Conservation (phyloP, 2,113 vertebrate genomes). For the Lathamus discolor region DNA sequence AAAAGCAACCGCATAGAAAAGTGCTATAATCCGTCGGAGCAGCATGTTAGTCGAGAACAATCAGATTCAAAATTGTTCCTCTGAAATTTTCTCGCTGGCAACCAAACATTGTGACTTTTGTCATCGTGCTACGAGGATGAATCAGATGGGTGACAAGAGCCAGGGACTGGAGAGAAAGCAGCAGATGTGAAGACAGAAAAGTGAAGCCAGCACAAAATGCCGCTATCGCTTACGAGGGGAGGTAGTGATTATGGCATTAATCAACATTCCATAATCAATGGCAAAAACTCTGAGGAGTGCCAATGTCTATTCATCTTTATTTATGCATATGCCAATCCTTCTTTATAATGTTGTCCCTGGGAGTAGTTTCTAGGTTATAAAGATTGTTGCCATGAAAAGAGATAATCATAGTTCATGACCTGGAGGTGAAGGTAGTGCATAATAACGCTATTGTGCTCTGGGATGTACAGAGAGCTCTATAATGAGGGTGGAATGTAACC, state of each 20-base stretch:
- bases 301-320: constrained; percentile 63
- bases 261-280: constrained; percentile 62
- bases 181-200: constrained; percentile 62
- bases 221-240: constrained; percentile 18
- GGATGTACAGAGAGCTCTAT: constrained; percentile 42
- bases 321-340: constrained; percentile 51
- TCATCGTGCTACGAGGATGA: constrained; percentile 58
- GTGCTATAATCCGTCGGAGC: constrained; percentile 66
- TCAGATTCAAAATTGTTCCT: constrained; percentile 71
- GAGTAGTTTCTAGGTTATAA: constrained; percentile 64
- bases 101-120: constrained; percentile 71
- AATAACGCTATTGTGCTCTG: constrained; percentile 41
- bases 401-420: constrained; percentile 58
- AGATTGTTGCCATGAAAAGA: constrained; percentile 56
- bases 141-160: constrained; percentile 68
- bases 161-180: constrained; percentile 63
- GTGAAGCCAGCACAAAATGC: constrained; percentile 57
- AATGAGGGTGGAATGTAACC: constrained; percentile 56
- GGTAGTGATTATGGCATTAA: constrained; percentile 61
- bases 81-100: constrained; percentile 68
- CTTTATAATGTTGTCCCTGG: constrained; percentile 53
- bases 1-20: constrained; percentile 58
- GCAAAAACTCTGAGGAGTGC: constrained; percentile 44
- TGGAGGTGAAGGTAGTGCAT: constrained; percentile 46
- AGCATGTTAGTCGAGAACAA: constrained; percentile 68